Evolutionary conservation across 2,888 invertebrate genomes (phyloP).

Genomic region (Thymelicus acteon): DNA sequence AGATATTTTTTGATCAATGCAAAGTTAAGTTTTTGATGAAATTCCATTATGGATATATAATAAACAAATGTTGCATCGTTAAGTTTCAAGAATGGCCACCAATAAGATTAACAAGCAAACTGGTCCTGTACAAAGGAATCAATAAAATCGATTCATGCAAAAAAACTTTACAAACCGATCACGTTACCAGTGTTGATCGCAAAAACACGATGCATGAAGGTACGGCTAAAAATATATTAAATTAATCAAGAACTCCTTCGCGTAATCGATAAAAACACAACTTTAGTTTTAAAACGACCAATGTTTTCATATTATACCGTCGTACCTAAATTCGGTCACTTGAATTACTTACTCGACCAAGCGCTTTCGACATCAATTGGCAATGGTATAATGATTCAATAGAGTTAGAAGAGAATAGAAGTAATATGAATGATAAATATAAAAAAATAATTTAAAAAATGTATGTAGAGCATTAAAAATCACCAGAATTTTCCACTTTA

Average conservation of each 20-base stretch:
- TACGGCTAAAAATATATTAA: constrained; percentile 74
- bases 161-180: constrained; percentile 49
- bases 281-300: constrained; percentile 52
- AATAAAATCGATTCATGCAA: constrained; percentile 46
- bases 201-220: constrained; percentile 70
- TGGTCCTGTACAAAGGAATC: constrained; percentile 45
- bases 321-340: constrained; percentile 12
- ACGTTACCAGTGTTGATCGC: constrained; percentile 55
- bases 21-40: not conserved
- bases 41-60: not conserved
- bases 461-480: too few relatives aligned
- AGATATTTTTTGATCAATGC: too few relatives aligned
- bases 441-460: too few relatives aligned
- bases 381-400: too few relatives aligned
- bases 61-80: not conserved
- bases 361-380: not conserved
- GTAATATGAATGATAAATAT: too few relatives aligned
- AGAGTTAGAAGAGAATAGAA: too few relatives aligned
- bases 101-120: constrained; percentile 44
- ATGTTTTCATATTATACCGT: constrained; percentile 27
- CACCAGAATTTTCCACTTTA: too few relatives aligned
- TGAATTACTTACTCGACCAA: not conserved
- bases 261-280: constrained; percentile 50
- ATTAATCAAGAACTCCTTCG: constrained; percentile 74
- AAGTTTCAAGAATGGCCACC: constrained; percentile 45